Conservation (phyloP, 2,888 invertebrate genomes). For the Cosmorhoe ocellata region DNA sequence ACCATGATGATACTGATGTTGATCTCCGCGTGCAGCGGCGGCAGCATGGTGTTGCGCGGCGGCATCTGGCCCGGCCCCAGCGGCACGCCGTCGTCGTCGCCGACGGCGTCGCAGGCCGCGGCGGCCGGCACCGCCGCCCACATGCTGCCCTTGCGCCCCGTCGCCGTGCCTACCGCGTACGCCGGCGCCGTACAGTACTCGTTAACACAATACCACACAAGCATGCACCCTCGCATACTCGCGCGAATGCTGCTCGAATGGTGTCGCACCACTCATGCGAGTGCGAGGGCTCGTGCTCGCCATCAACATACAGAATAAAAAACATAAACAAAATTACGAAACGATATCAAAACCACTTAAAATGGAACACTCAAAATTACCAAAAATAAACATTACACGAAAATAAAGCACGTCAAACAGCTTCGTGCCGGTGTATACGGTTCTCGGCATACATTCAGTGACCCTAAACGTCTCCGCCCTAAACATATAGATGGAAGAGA, state of each 20-base stretch:
- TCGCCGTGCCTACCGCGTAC: conserved; percentile 72
- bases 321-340: conserved; percentile 55
- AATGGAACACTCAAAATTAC: conserved; percentile 72
- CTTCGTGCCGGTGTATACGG: conserved; percentile 77
- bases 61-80: conserved; percentile 92
- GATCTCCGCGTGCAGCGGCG: conserved; percentile 89
- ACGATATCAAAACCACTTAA: conserved; percentile 68
- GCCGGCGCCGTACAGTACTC: conserved; percentile 30
- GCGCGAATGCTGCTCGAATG: conserved; percentile 3
- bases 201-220: not conserved
- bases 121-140: conserved; percentile 79
- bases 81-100: conserved; percentile 77
- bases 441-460: conserved; percentile 60
- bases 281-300: not conserved
- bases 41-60: conserved; percentile 88
- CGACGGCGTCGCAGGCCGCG: conserved; percentile 61
- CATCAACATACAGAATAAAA: conserved; percentile 40
- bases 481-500: conserved; percentile 80
- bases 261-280: not conserved
- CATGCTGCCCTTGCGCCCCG: conserved; percentile 82
- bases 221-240: conserved; percentile 1
- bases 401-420: conserved; percentile 80
- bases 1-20: conserved; percentile 94
- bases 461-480: conserved; percentile 67
- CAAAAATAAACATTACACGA: conserved; percentile 74